These are phyloP conservation scores for Acanthis flammea DNA, from an alignment of 2,797 vertebrate species.

Conservation along the genomic window DNA sequence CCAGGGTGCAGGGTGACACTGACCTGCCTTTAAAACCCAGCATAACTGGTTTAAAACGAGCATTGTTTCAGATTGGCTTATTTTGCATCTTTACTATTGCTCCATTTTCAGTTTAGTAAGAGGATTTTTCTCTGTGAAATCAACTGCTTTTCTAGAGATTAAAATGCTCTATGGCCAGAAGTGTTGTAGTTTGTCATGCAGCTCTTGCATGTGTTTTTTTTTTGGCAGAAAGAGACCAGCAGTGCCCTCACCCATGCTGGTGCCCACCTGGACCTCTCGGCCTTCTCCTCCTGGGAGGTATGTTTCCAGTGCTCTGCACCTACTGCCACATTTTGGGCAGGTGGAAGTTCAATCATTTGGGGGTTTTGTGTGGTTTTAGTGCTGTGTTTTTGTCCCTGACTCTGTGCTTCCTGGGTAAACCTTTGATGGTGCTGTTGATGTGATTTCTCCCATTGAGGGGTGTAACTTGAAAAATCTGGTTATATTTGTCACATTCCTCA, in stretches of 20 bases:
- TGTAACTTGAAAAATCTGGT: not conserved
- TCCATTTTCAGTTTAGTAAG: not conserved
- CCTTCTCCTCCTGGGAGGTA: conserved; percentile 99
- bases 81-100: not conserved
- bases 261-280: conserved; percentile 95
- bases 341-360: not conserved
- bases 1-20: not conserved
- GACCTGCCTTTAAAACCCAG: not conserved
- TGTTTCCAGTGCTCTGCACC: not conserved
- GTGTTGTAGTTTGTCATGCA: not conserved
- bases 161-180: not conserved
- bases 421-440: not conserved
- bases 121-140: not conserved
- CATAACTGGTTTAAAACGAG: accelerated
- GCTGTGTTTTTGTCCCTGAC: not conserved
- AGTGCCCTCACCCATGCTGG: conserved; percentile 94
- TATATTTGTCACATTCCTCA: not conserved
- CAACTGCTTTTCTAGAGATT: not conserved
- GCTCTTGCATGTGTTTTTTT: not conserved
- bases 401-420: not conserved
- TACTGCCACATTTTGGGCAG: not conserved
- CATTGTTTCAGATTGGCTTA: not conserved
- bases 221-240: conserved; percentile 91
- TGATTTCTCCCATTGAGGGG: not conserved
- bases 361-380: not conserved